Base-by-base conservation (phyloP, 2,797 vertebrate genomes). In the Schizopygopsis malacanthus region DNA sequence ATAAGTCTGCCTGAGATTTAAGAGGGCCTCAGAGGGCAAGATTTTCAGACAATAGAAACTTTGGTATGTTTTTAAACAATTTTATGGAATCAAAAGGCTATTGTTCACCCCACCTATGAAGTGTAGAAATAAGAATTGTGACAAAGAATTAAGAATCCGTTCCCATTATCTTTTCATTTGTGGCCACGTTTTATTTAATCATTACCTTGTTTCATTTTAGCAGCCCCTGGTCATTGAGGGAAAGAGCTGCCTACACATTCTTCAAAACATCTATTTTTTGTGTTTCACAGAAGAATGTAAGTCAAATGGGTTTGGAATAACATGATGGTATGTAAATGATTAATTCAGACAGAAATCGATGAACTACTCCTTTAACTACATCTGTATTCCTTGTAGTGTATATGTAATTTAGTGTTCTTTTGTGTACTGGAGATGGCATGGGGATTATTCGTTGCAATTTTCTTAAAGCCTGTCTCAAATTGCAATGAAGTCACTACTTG, bases 391-490 rank as follows among this genome's bases (percentile, higher is more conserved):
- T 45, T 63, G n/a, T 76, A 76, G 2, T 41, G 18, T 4, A 9
- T 79, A 4, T 43, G 39, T 45, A 15, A 25, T 76, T 56, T 76
- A 54, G 16, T 76, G 50, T 6, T 1, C n/a, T 73, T 54, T 22
- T 28, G 16, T 76, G 50, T 54, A 73, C 25, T 73, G 1, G 13
- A 33, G 47, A 76, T 76, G 50, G 9, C 47, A 33, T 56, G 2
- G 52, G 56, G 75, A 77, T 33, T 76, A n/a, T 59, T n/a, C 15
- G 11, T 59, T 67, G 12, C 20, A 41, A 41, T 61, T 52, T 37
- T 75, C 61, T 56, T 28, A 54, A 83, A 18, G 45, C 33, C 43
- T 41, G 45, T 72, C 63, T 83, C 75, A 73, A 25, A 69, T 65
- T 45, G 75, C 41, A 25, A 16, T 86, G 43, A 61, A 50, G 43